A percentile compares a stretch with the other conserved stretches of the same genome.
Evolutionary conservation across 2,797 vertebrate genomes (phyloP).

Genomic region (Phoxinus dragarum): DNA sequence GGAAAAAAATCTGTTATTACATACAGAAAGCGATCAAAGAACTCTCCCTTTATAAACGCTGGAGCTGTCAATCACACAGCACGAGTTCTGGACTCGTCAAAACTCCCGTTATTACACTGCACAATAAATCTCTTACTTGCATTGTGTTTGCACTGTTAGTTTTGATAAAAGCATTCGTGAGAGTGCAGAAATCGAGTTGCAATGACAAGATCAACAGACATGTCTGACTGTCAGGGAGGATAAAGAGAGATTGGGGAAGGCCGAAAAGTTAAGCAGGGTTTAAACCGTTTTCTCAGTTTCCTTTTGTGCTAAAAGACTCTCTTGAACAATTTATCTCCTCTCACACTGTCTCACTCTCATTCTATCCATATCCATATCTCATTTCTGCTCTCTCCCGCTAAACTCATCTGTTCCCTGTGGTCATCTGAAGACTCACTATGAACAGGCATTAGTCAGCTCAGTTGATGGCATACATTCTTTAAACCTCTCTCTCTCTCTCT

Average conservation of each 20-base stretch:
- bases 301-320: not conserved
- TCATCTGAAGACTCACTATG: conserved; percentile 16
- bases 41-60: no score
- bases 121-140: no score
- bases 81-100: no score
- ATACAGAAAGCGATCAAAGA: no score
- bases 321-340: conserved; percentile 24
- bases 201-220: no score
- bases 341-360: conserved; percentile 9
- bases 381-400: conserved; percentile 19
- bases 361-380: conserved; percentile 26
- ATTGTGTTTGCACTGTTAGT: no score
- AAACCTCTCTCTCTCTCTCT: not conserved
- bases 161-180: no score
- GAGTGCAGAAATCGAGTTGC: no score
- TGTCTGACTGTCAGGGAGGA: not conserved
- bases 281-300: conserved; percentile 16
- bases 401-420: conserved; percentile 36
- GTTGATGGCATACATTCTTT: conserved; percentile 11
- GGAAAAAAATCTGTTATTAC: no score
- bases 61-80: no score
- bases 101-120: no score
- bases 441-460: conserved; percentile 40
- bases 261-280: not conserved
- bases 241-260: not conserved